These are phyloP conservation scores for Micronisus gabar DNA, from an alignment of 2,113 vertebrate genomes.

Conservation along the genomic window DNA sequence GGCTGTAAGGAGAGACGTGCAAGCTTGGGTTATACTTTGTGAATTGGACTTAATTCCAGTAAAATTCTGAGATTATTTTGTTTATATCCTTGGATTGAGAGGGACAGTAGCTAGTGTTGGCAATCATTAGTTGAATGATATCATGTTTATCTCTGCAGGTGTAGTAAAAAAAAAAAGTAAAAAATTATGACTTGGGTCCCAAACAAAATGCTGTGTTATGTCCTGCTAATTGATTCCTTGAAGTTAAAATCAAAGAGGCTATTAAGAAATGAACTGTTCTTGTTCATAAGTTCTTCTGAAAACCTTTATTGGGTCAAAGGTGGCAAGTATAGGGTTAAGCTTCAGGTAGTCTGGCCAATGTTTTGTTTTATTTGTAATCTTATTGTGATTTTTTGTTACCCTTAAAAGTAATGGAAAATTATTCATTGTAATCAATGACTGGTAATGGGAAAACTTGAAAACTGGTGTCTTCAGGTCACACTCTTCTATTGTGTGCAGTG, in stretches of 20 bases:
- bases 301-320: not conserved
- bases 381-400: not conserved
- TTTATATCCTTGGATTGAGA: not conserved
- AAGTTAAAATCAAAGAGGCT: not conserved
- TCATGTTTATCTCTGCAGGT: not conserved
- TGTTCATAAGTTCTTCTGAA: not conserved
- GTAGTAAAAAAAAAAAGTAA: not conserved
- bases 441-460: slow-evolving; percentile 39
- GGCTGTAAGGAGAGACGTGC: not conserved
- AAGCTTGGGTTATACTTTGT: not conserved
- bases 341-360: not conserved
- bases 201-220: not conserved
- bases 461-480: not conserved
- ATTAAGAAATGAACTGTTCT: not conserved
- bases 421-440: slow-evolving; percentile 3
- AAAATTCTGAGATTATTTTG: not conserved
- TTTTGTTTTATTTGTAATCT: not conserved
- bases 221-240: not conserved
- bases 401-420: not conserved
- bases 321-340: not conserved
- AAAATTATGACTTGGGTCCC: not conserved
- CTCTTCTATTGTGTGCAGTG: not conserved
- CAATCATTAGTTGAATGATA: not conserved
- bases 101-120: not conserved
- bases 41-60: not conserved